A percentile compares a stretch with the other conserved stretches of the same genome.
These are phyloP conservation scores for Branchinecta lynchi DNA, from an alignment of 1,140 invertebrate genomes.

Conservation along the genomic window DNA sequence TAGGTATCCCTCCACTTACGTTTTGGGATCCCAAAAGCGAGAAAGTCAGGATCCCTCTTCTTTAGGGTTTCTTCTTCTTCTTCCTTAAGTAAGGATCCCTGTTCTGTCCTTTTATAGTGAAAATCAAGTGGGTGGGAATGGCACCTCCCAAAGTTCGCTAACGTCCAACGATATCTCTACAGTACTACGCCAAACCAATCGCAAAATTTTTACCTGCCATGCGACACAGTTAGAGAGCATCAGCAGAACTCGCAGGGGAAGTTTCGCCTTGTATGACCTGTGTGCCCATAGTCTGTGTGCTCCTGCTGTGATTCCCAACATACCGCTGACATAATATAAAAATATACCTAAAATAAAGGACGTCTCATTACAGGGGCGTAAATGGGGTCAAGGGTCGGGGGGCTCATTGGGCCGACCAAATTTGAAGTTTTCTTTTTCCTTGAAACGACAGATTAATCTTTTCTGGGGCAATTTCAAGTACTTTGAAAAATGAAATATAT, in stretches of 20 bases:
- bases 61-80: too few relatives aligned
- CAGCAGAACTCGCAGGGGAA: conserved; percentile 62
- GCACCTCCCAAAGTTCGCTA: conserved; percentile 11
- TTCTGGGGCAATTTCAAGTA: too few relatives aligned
- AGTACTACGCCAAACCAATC: neutral
- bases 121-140: too few relatives aligned
- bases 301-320: conserved; percentile 73
- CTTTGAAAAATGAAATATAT: too few relatives aligned
- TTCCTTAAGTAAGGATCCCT: too few relatives aligned
- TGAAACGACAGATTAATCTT: neutral
- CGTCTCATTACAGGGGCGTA: neutral
- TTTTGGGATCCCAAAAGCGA: too few relatives aligned
- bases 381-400: neutral
- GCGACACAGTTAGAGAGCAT: conserved; percentile 65
- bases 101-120: too few relatives aligned
- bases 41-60: too few relatives aligned
- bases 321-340: conserved; percentile 49
- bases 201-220: conserved; percentile 49
- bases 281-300: conserved; percentile 89
- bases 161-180: neutral
- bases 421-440: neutral
- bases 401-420: neutral
- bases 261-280: conserved; percentile 79
- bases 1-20: too few relatives aligned
- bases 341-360: conserved; percentile 40